These are phyloP conservation scores for Cerceris ruficornis DNA, from an alignment of 2,888 invertebrate species.

Conservation along the genomic window DNA sequence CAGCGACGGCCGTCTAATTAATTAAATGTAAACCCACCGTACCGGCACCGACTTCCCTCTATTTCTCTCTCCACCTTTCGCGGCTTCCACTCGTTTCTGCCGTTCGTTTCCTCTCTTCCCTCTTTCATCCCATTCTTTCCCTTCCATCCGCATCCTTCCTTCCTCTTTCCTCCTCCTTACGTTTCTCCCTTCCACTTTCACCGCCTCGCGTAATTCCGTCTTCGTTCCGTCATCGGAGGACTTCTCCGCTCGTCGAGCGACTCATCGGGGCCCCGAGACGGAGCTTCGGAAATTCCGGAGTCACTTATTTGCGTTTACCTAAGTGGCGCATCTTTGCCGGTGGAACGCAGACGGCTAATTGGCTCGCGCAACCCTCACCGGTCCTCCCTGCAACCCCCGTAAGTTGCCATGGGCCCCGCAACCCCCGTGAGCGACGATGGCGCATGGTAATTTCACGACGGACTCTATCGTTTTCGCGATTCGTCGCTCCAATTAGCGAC, in stretches of 20 bases:
- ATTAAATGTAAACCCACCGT: conserved; percentile 64
- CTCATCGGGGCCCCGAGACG: conserved; percentile 18
- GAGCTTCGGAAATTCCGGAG: conserved; percentile 42
- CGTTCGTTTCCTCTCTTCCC: not conserved
- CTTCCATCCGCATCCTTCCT: not conserved
- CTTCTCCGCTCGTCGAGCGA: conserved; percentile 23
- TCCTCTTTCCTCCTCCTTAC: too few species aligned
- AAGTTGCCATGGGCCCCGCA: not conserved
- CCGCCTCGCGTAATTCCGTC: conserved; percentile 1
- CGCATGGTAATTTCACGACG: not conserved
- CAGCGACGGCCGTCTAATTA: conserved; percentile 58
- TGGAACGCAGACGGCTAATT: conserved; percentile 52
- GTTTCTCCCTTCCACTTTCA: not conserved
- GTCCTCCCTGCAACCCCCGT: too few species aligned
- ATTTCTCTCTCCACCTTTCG: not conserved
- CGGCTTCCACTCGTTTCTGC: not conserved
- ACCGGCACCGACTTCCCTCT: conserved; percentile 12
- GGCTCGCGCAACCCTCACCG: conserved; percentile 14
- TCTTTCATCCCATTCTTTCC: not conserved
- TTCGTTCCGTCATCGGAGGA: conserved; percentile 13
- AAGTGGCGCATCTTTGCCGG: conserved; percentile 34
- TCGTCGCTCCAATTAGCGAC: conserved; percentile 27
- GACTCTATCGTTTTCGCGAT: conserved; percentile 23
- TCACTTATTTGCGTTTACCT: conserved; percentile 58
- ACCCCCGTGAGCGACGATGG: not conserved